phyloP scores from a whole-genome alignment of 2,888 invertebrate genomes.

The Aquatica leii region DNA sequence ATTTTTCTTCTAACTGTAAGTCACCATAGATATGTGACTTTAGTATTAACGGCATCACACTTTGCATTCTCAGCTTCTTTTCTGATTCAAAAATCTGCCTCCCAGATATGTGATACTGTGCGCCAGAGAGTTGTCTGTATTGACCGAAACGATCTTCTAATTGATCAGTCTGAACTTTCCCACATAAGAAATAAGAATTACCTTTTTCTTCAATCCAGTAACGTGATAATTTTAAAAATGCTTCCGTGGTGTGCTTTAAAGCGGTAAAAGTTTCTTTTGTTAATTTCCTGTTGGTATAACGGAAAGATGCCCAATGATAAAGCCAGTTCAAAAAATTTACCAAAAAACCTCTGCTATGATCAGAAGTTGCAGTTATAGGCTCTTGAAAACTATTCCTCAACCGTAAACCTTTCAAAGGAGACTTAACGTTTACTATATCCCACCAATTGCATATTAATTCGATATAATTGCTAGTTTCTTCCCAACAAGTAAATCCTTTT shows the following conservation, averaged over 20 bases:
- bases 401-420: constrained; percentile 9
- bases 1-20: too few species aligned
- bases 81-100: constrained; percentile 4
- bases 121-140: not conserved
- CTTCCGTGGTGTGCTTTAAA: not conserved
- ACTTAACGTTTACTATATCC: constrained; percentile 18
- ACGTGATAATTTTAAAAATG: not conserved
- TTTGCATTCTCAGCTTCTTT: constrained; percentile 2
- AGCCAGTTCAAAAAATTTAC: constrained; percentile 7
- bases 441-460: constrained; percentile 10
- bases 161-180: constrained; percentile 6
- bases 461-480: constrained; percentile 12
- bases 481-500: not conserved
- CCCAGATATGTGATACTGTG: not conserved
- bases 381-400: constrained; percentile 10
- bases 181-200: not conserved
- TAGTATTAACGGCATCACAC: not conserved
- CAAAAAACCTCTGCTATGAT: constrained; percentile 11
- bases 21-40: not conserved
- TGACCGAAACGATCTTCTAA: constrained; percentile 11
- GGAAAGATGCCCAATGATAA: not conserved
- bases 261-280: constrained; percentile 7
- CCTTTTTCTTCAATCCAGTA: not conserved
- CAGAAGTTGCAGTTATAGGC: constrained; percentile 7
- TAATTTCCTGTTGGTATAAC: not conserved